Evolutionary conservation across 2,113 vertebrate genomes (phyloP), one percentile per base, ranked within the genome.

Genomic region (Hippoglossus stenolepis): DNA sequence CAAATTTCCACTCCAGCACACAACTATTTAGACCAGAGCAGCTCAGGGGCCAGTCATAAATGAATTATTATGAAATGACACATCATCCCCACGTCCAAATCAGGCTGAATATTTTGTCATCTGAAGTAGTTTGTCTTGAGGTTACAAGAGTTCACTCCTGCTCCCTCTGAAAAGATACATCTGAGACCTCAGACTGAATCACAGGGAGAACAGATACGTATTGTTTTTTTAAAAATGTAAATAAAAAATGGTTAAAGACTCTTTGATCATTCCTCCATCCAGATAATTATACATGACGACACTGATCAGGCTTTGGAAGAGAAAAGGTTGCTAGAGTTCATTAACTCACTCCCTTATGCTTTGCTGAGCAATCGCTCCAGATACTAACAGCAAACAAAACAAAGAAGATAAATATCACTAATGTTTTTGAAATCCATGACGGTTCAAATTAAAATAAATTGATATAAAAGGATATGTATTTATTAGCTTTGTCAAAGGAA

Each of bases 251-350:
- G 6, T 53, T 43, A 1, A 15, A 45, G 43, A 31, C 31, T 31
- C 31, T 31, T 7, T 1, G 31, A 1, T 31, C 31, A 31, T 1
- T 31, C 31, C 6, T 31, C 31, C 31, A 54, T 54, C 20, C 20
- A 21, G 20, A n/a, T 51, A 15, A 15, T 51, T 51, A 20, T 18
- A 17, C 47, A 18, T 51, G 47, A 15, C 5, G 17, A 18, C 17
- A 51, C 5, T 7, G 47, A 51, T 18, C 17, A 51, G 47, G 17
- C 17, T 18, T 18, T 35, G 49, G 28, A 35, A 15, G 3, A 24
- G 54, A 12, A 56, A 59, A 69, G 83, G 74, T 82, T 75, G 78
- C 62, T 54, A 0, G 40, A 74, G 75, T 82, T 78, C 31, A 78
- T 67, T 51, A 4, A n/a, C 18, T 58, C n/a, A 15, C 65, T 40